phyloP scores from a whole-genome alignment of 1,140 invertebrate genomes.

The Drosophila murphyi region DNA sequence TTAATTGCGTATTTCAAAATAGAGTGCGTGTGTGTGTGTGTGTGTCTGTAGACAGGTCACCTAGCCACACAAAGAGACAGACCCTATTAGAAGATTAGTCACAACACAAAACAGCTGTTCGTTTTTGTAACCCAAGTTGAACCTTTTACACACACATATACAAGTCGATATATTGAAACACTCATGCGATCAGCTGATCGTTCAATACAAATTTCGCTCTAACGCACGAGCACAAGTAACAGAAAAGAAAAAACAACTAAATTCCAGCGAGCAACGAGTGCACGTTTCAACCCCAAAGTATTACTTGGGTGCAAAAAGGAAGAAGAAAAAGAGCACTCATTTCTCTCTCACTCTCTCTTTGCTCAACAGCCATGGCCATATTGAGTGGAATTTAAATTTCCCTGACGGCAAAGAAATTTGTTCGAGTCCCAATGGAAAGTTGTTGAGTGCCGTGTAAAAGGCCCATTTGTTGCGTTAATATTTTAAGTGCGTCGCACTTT shows the following conservation, averaged over 20 bases:
- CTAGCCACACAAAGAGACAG: neutral
- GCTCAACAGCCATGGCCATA: constrained; percentile 43
- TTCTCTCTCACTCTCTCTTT: constrained; percentile 8
- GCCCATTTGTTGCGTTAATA: neutral
- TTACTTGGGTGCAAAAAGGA: neutral
- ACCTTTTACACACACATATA: constrained; percentile 10
- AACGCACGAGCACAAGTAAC: constrained; percentile 34
- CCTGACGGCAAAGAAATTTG: constrained; percentile 18
- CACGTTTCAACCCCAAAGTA: constrained; percentile 27
- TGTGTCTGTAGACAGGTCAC: constrained; percentile 5
- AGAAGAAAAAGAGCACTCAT: constrained; percentile 17
- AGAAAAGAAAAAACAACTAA: constrained; percentile 8
- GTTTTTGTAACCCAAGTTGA: constrained; percentile 27
- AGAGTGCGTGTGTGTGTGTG: neutral
- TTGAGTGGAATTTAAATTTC: constrained; percentile 55
- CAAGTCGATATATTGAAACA: neutral
- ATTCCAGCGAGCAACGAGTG: constrained; percentile 23
- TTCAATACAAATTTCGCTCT: constrained; percentile 33
- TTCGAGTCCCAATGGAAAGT: no score
- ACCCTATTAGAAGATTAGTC: constrained; percentile 17
- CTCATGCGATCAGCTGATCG: constrained; percentile 67
- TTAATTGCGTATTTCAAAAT: neutral
- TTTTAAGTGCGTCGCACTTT: constrained; percentile 15
- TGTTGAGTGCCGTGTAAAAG: no score
- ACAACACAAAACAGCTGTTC: constrained; percentile 44